Base-by-base conservation (phyloP, 2,113 vertebrate genomes). In the Pantherophis guttatus region DNA sequence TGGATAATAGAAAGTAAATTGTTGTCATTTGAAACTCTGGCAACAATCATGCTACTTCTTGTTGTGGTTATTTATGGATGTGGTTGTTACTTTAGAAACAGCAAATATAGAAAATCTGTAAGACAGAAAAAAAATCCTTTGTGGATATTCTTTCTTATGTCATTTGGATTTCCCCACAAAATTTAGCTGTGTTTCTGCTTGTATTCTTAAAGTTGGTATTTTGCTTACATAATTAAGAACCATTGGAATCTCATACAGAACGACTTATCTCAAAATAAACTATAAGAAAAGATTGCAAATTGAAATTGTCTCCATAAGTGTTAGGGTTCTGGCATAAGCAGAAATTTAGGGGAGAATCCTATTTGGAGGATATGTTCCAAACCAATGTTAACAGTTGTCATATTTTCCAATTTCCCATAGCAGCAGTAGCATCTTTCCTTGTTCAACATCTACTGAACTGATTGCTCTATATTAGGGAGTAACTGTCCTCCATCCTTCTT, bases 341-440 rank as follows among this genome's bases (percentile, higher is more conserved):
- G 95, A 96, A 96, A 59, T 95, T 91, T 96, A 96, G 95, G 92
- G 96, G 95, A 95, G 95, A 94, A 90, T 12, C 58, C 95, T 96
- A 95, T 96, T 97, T 96, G 96, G 96, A 12, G 95, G 94, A 87
- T 44, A 94, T 86, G 94, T 95, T 55, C 89, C 93, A 89, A 93
- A 90, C 90, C 94, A 94, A 89, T 93, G 90, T 93, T 92, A 94
- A 93, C 97, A 97, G 97, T 96, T 97, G 94, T 13, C 96, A 96
- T 94, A n/a, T 97, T 96, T 95, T 97, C 97, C 97, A 97, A 98
- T 97, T 97, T 95, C 54, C 94, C 89, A 52, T 33, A 59, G 11
- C 91, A 87, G 97, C 96, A 95, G 93, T 94, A 96, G 95, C 95
- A 96, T 96, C 93, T 96, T 97, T 97, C 93, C 65, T 54, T 95